Evolutionary conservation across 1,140 invertebrate genomes (phyloP), one percentile per base, ranked within the genome.

Genomic region (Sogatella furcifera): DNA sequence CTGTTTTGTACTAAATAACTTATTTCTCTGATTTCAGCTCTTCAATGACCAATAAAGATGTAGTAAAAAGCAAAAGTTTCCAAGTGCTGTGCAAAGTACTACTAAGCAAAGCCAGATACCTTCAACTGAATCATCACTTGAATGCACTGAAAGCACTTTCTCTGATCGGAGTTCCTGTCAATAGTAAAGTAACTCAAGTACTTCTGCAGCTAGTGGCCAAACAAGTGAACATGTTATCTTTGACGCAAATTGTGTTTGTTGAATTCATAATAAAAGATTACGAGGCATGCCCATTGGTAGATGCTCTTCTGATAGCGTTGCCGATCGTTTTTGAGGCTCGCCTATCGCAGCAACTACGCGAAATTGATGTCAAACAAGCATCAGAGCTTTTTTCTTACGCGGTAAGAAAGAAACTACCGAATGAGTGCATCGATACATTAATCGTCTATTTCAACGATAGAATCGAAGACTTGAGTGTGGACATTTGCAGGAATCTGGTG

Each of bases 291-390:
- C 79, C 82, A 64, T 69, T 86, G 15, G 72, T 77, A 0, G 76
- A 83, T 54, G 81, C 82, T 2, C 63, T 86, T 5, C 72, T 75
- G 62, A 69, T 80, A 9, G 83, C 84, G 5, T 60, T 86, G 17
- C 82, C 83, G 0, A 66, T 83, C 14, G 78, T 81, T 1, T 85
- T 84, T 68, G 78, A 84, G 68, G 74, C 78, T 5, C 76, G 81
- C 61, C 53, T 84, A 11, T 69, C 74, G 13, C 60, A 71, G 11
- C 77, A 82, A 69, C 61, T 83, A 31, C 77, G 84, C 59, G 67
- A 66, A 13, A 70, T 77, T 17, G 78, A 82, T 65, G 57, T 78
- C 21, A 55, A 65, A 1, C 65, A 78, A 15, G 65, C 81, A 41
- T 68, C 69, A 19, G 77, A 81, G 28, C 76, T 78, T 71, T 68